Evolutionary conservation across 2,888 invertebrate genomes (phyloP), one percentile per base, ranked within the genome.

Genomic region (Acanthosoma haemorrhoidale): DNA sequence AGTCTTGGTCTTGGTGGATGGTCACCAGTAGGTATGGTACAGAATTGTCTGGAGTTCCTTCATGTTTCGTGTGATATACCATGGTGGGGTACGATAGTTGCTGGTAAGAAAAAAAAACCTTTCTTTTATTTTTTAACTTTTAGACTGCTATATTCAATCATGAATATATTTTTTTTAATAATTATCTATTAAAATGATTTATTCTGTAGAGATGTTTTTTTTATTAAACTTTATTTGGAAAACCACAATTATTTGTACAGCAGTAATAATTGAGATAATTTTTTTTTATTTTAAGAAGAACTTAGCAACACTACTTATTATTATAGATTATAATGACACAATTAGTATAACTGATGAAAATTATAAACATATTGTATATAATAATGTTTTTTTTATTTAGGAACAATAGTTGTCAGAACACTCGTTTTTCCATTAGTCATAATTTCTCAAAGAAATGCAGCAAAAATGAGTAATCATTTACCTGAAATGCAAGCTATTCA

Each of bases 11-110:
- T 96, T 18, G 94, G 91, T 2, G 88, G 91, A 29, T 91, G 88
- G 86, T 82, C 85, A 15, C 96, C 96, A 0, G 84, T 89, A 1
- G 96, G 96, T 0, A 79, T 93, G 4, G 84, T 94, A 13, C 92
- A 96, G 79, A 84, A 87, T 58, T 84, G 85, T 73, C 82, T 97
- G 76, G 96, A 98, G 80, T 89, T 83, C 76, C 76, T 96, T 39
- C 97, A 98, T 78, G 85, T 91, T n/a, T 81, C 84, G 0, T 80
- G 85, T 11, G 92, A 90, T 75, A 74, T 97, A 11, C 97, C 97
- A 0, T 98, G 98, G 98, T 98, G 96, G 95, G 87, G 84, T 38
- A 83, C 92, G 11, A 95, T 97, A 76, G 83, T 88, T 2, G 81
- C 89, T 68, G 91, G 88, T 88, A 80, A 76, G 71, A 75, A 59